phyloP scores from a whole-genome alignment of 2,113 vertebrate species.

The Centropus bengalensis region DNA sequence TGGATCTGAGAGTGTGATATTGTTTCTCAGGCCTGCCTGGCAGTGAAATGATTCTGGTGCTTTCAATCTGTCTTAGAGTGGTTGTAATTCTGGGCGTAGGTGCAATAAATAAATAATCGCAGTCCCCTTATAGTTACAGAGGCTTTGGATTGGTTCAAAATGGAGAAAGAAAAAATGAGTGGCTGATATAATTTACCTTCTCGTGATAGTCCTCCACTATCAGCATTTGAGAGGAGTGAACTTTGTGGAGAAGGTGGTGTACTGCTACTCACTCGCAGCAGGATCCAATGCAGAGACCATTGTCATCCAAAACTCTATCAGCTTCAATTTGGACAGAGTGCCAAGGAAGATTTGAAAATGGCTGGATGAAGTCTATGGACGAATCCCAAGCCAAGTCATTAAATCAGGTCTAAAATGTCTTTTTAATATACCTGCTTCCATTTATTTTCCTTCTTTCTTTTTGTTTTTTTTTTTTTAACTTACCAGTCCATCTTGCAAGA shows the following conservation, averaged over 20 bases:
- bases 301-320: background rate
- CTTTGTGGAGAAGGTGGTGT: background rate
- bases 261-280: background rate
- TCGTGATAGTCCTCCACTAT: background rate
- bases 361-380: background rate
- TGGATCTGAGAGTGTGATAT: background rate
- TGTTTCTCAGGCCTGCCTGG: background rate
- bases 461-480: background rate
- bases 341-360: background rate
- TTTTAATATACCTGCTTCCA: background rate
- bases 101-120: background rate
- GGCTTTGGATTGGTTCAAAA: background rate
- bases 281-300: background rate
- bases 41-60: background rate
- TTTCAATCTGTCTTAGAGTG: background rate
- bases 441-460: too few relatives aligned
- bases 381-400: background rate
- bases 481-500: background rate
- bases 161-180: background rate
- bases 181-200: background rate
- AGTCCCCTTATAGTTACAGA: background rate
- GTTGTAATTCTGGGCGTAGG: background rate
- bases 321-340: background rate
- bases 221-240: background rate
- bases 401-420: background rate